Conservation (phyloP, 2,888 invertebrate species). For the Flexamia atlantica region DNA sequence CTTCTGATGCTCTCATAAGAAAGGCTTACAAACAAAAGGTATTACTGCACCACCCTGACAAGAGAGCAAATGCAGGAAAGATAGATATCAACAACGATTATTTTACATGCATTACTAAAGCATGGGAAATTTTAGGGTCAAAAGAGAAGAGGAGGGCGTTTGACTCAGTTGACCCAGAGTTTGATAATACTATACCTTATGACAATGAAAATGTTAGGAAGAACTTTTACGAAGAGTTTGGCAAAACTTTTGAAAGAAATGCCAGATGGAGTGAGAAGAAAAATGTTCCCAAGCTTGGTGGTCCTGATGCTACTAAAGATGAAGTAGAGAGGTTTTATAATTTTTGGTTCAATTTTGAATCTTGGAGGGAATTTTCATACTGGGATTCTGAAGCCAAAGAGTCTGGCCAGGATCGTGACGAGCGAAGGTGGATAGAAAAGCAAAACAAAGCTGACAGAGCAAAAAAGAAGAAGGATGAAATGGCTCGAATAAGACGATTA, state of each 20-base stretch:
- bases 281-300: conserved; percentile 90
- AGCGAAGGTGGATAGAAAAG: conserved; percentile 97
- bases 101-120: conserved; percentile 99
- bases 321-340: conserved; percentile 96
- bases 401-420: conserved; percentile 87
- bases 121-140: conserved; percentile 94
- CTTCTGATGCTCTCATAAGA: conserved; percentile 95
- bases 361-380: conserved; percentile 99
- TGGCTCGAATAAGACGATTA: conserved; percentile 91
- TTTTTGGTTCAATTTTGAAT: conserved; percentile 99
- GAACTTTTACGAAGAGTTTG: conserved; percentile 71
- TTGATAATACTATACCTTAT: conserved; percentile 92
- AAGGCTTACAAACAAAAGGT: conserved; percentile 87
- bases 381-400: conserved; percentile 99
- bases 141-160: conserved; percentile 91
- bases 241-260: conserved; percentile 83
- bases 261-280: conserved; percentile 94
- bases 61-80: conserved; percentile 93
- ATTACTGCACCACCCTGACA: conserved; percentile 98
- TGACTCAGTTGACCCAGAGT: conserved; percentile 97
- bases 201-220: conserved; percentile 82
- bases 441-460: conserved; percentile 96
- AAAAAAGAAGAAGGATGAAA: conserved; percentile 98
- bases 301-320: conserved; percentile 85
- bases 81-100: conserved; percentile 95